These are phyloP conservation scores for Syndactyla subalaris DNA, from an alignment of 2,797 vertebrate genomes.

Conservation along the genomic window DNA sequence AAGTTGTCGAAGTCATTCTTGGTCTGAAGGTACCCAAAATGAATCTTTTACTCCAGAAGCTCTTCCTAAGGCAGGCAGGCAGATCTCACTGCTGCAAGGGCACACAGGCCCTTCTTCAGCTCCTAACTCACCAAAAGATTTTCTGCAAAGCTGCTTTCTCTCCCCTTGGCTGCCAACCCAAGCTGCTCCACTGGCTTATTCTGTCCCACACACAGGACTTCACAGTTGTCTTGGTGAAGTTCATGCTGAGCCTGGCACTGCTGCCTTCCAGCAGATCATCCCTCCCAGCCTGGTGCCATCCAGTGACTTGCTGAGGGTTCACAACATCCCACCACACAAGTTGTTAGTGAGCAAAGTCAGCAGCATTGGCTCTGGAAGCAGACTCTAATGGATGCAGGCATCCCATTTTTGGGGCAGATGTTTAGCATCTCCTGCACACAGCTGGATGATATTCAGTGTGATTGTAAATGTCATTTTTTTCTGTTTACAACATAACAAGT, in stretches of 20 bases:
- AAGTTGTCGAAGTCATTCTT: background rate
- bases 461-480: background rate
- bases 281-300: background rate
- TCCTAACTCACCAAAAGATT: background rate
- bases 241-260: background rate
- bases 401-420: background rate
- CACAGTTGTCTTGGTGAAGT: background rate
- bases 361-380: background rate
- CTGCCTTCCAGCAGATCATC: background rate
- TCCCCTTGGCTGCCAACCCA: background rate
- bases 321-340: background rate
- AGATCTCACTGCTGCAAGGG: background rate
- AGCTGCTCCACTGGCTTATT: background rate
- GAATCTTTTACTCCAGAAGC: background rate
- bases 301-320: background rate
- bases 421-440: background rate
- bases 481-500: background rate
- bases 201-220: background rate
- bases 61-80: background rate
- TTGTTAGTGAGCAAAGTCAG: background rate
- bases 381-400: background rate
- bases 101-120: background rate
- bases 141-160: background rate
- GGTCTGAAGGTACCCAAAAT: background rate
- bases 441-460: background rate